phyloP scores from a whole-genome alignment of 2,888 invertebrate genomes.

The Nomada hirtipes region DNA sequence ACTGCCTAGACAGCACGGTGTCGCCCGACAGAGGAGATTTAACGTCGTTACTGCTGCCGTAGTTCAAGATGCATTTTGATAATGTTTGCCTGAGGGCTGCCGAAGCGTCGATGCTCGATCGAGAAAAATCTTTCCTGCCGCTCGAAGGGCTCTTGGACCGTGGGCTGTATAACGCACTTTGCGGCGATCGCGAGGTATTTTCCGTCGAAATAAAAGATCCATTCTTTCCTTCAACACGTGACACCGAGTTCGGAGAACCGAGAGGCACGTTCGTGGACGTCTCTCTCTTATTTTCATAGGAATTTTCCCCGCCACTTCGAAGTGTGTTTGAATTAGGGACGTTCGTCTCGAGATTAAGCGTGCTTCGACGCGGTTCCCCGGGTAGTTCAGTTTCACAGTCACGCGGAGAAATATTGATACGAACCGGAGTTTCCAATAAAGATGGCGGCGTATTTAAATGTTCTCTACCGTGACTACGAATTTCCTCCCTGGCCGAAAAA shows the following conservation, averaged over 20 bases:
- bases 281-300: background rate
- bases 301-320: background rate
- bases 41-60: background rate
- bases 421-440: background rate
- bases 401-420: background rate
- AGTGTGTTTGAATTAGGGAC: background rate
- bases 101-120: background rate
- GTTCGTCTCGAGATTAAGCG: background rate
- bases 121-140: background rate
- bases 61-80: conserved; percentile 2
- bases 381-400: too few species aligned
- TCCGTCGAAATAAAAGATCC: too few species aligned
- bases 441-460: background rate
- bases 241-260: background rate
- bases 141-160: background rate
- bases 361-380: too few species aligned
- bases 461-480: background rate
- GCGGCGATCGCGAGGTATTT: background rate
- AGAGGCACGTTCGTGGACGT: background rate
- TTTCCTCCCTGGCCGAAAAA: background rate
- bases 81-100: background rate
- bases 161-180: background rate
- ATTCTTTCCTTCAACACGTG: too few species aligned
- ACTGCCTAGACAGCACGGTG: background rate
- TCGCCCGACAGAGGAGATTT: background rate